Evolutionary conservation across 2,797 vertebrate genomes (phyloP), one percentile per base, ranked within the genome.

Genomic region (Sebastolobus altivelis): DNA sequence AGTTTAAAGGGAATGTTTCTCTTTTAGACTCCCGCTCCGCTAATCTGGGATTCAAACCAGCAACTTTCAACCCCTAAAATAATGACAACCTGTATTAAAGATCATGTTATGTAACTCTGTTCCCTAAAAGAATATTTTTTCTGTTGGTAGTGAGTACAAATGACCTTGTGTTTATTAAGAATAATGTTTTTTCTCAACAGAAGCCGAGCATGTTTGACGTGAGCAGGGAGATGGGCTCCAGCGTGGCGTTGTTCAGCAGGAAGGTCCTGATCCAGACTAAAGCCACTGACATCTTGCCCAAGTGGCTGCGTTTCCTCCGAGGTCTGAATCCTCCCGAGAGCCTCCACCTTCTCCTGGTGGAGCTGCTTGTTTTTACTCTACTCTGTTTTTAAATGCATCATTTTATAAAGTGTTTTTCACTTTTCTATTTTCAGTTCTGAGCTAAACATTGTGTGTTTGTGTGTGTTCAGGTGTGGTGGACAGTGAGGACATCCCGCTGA

Each of bases 241-340:
- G 97, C 0, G 94, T 99, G 68, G 95, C 98, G 0, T 95, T 99
- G 72, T 99, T 97, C 91, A 98, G 98, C 93, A 96, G 98, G 78
- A 99, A 99, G 90, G 95, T 99, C 43, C 95, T 99, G 84, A 98
- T 99, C 94, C 97, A 99, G 88, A 98, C 98, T 91, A 99, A 98
- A 88, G 97, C 98, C 33, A 74, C 97, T 0, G 97, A 99, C 60
- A 96, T 99, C 89, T 93, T 99, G 84, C 98, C 98, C 7, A 98
- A 98, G 83, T 99, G 98, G 98, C 94, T 99, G 80, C 97, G 98
- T 72, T 99, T 99, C 81, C 88, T 99, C 3, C 91, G 97, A 94
- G 98, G 98, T 99, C 75, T 4, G 85, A 1, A 6, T 18, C 75
- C 5, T 16, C 2, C 54, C 4, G 0, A 8, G 40, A 3, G 1